Percentiles rank a stretch among this genome's conserved stretches.
Evolutionary conservation across 2,113 vertebrate genomes (phyloP).

Genomic region (Sylvicapra grimmia): DNA sequence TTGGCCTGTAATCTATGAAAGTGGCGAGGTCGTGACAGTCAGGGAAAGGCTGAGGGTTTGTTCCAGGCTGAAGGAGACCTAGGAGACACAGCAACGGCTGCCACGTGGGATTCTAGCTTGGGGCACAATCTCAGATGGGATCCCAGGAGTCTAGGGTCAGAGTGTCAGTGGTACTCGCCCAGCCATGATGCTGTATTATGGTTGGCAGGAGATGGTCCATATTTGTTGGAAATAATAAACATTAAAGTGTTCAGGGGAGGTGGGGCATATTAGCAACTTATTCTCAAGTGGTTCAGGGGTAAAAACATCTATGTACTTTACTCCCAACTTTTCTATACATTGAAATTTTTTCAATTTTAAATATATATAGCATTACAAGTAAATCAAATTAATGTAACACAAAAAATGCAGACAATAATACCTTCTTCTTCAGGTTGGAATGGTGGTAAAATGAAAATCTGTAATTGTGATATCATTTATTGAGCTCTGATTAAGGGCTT

Average conservation of each 20-base stretch:
- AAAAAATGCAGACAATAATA: neutral
- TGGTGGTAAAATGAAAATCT: neutral
- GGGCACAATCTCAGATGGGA: neutral
- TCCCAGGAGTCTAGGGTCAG: neutral
- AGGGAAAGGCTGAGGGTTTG: neutral
- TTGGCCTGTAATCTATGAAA: neutral
- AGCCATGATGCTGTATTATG: neutral
- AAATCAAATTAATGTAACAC: neutral
- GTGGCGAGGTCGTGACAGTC: neutral
- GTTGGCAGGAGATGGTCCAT: neutral
- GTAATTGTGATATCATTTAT: neutral
- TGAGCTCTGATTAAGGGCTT: neutral
- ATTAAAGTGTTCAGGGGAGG: neutral
- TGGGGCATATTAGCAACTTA: too few species aligned
- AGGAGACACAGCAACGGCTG: rapidly evolving
- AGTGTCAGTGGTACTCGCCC: neutral
- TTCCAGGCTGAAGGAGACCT: neutral
- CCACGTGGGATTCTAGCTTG: neutral
- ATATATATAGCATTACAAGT: neutral
- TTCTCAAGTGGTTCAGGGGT: neutral
- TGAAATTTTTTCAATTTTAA: neutral
- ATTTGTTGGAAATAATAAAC: neutral
- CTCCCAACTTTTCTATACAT: neutral
- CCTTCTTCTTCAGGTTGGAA: too few species aligned
- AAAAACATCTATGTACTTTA: neutral